A percentile compares a stretch with the other conserved stretches of the same genome.
These are phyloP conservation scores for Synanthedon myopaeformis DNA, from an alignment of 2,888 invertebrate genomes.

Conservation along the genomic window DNA sequence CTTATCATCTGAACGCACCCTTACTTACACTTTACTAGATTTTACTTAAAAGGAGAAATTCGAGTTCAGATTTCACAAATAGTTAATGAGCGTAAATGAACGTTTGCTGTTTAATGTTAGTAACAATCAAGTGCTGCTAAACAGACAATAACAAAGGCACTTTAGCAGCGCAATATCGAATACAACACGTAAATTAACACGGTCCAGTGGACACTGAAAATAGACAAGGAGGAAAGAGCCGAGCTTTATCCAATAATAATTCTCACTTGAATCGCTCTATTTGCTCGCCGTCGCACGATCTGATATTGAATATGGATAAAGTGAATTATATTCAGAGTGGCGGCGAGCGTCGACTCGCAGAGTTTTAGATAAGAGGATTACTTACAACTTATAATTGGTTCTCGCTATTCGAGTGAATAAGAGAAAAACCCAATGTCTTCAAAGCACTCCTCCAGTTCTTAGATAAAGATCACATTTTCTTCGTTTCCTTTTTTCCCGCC, in stretches of 20 bases:
- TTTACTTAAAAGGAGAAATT: too few relatives aligned
- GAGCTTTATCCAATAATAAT: conserved; percentile 66
- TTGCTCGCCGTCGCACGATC: conserved; percentile 62
- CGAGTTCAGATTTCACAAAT: not conserved
- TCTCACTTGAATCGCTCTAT: conserved; percentile 66
- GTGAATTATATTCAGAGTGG: conserved; percentile 63
- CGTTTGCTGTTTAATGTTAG: not conserved
- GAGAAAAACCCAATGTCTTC: conserved; percentile 45
- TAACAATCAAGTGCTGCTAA: conserved; percentile 7
- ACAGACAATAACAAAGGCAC: conserved; percentile 24
- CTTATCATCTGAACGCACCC: too few relatives aligned
- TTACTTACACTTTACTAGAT: too few relatives aligned
- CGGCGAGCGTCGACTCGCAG: conserved; percentile 50
- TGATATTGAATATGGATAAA: conserved; percentile 69
- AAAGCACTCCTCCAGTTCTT: conserved; percentile 32
- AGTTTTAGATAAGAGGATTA: conserved; percentile 61
- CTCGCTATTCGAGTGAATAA: conserved; percentile 51
- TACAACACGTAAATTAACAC: conserved; percentile 55
- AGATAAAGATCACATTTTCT: conserved; percentile 26
- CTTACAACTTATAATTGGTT: conserved; percentile 67
- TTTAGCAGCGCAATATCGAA: conserved; percentile 37
- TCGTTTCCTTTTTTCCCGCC: conserved; percentile 12
- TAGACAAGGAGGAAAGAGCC: conserved; percentile 52
- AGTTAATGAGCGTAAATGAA: conserved; percentile 1
- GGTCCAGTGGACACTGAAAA: conserved; percentile 50